A percentile compares a stretch with the other conserved stretches of the same genome.
Evolutionary conservation across 1,140 invertebrate species (phyloP).

Genomic region (Danaus melanippus): DNA sequence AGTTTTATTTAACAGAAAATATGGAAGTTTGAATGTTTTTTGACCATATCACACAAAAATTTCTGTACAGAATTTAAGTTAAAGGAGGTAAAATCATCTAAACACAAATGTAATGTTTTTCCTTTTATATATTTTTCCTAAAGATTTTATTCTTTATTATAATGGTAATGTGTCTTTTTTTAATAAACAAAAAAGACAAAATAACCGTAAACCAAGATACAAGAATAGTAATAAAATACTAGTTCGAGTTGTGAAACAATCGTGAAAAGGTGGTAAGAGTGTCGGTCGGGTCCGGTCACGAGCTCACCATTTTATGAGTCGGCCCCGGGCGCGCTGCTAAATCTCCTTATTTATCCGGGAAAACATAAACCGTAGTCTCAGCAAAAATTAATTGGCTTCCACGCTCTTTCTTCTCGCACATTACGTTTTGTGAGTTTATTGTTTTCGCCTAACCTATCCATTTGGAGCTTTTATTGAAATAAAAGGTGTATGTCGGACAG

Average conservation of each 20-base stretch:
- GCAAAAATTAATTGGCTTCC: conserved; percentile 68
- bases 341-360: conserved; percentile 68
- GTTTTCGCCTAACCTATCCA: conserved; percentile 34
- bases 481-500: conserved; percentile 17
- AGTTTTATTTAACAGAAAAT: too few species aligned
- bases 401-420: conserved; percentile 57
- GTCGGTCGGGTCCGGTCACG: conserved; percentile 47
- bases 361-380: conserved; percentile 64
- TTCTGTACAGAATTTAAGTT: too few species aligned
- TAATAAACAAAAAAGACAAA: too few species aligned
- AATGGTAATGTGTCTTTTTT: too few species aligned
- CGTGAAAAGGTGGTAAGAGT: conserved; percentile 49
- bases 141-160: too few species aligned
- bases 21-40: too few species aligned
- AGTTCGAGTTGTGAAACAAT: conserved; percentile 26
- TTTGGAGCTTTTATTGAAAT: conserved; percentile 36
- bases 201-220: too few species aligned
- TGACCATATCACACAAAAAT: too few species aligned
- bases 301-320: conserved; percentile 59
- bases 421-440: conserved; percentile 52
- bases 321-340: conserved; percentile 55
- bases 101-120: too few species aligned
- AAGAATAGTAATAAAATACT: neutral
- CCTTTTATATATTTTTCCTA: too few species aligned
- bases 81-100: too few species aligned